Evolutionary conservation across 2,888 invertebrate genomes (phyloP), one percentile per base, ranked within the genome.

Genomic region (Steinernema scapterisci): DNA sequence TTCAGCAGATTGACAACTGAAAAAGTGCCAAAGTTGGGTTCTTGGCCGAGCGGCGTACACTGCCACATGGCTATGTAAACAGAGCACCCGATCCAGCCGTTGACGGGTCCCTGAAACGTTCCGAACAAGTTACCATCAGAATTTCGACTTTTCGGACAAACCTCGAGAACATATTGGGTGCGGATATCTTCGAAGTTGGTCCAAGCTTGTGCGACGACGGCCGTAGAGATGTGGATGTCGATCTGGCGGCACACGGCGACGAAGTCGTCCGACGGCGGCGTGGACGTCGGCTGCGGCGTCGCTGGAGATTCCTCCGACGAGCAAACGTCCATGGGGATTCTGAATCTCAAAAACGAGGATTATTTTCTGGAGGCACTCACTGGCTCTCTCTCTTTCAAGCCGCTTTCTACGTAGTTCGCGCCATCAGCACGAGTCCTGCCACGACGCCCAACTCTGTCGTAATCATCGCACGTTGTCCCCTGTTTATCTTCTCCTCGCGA

Each of bases 181-280:
- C 76, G 63, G 48, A 81, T 72, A 38, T 76, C 74, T 45, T 82
- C 82, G 70, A 72, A 80, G 19, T 76, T 76, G 21, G 72, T 70
- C 82, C 81, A 80, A 11, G 82, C 80, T 45, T 79, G 79, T 38
- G 81, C 82, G 43, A 79, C 56, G 11, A 81, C 54, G 43, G 80
- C 81, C 13, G 63, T 63, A 31, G 63, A 19, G 63, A 63, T 63
- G 31, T 63, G 63, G 63, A 63, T 16, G 63, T 63, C 63, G 63
- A 63, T 63, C 27, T 25, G 1, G 16, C 63, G 27, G 63, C 63
- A 63, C 1, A 70, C 71, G 74, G 43, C 16, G 48, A 44, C 45
- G 56, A 31, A 71, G 23, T 31, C 31, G 45, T 74, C 71, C 71
- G 56, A 74, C 23, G 52, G 70, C 23, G 23, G 21, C 70, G 44